phyloP scores from a whole-genome alignment of 2,113 vertebrate species.

The Rhynchopsitta pachyrhyncha region DNA sequence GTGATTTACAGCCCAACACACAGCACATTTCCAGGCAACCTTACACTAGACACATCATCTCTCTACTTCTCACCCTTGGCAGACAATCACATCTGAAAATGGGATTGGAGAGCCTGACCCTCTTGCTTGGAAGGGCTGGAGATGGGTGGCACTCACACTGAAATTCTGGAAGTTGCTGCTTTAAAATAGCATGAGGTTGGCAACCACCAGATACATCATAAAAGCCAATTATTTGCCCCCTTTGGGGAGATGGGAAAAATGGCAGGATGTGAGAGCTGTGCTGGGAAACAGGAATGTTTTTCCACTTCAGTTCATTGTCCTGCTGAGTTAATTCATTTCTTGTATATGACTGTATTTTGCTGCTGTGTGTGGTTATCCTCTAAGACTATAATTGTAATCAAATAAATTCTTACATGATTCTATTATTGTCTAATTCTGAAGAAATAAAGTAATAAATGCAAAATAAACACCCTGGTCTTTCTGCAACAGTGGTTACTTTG shows the following conservation, averaged over 20 bases:
- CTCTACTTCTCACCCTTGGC: neutral
- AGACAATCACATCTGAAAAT: neutral
- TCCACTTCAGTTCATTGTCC: neutral
- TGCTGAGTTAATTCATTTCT: neutral
- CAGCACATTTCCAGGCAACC: neutral
- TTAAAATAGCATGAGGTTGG: neutral
- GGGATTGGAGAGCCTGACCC: neutral
- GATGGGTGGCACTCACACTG: neutral
- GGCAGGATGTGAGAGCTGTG: neutral
- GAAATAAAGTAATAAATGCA: neutral
- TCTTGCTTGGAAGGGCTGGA: neutral
- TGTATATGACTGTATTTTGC: neutral
- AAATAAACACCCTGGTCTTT: neutral
- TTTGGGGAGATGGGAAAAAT: neutral
- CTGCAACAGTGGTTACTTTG: neutral
- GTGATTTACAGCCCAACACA: neutral
- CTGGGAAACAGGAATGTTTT: neutral
- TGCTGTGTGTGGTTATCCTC: neutral
- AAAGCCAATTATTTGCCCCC: neutral
- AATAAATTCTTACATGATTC: neutral
- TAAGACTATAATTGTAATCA: neutral
- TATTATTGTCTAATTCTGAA: neutral
- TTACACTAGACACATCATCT: neutral
- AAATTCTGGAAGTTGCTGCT: neutral
- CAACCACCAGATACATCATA: neutral